These are phyloP conservation scores for Pygocentrus nattereri DNA, from an alignment of 2,797 vertebrate species.

Conservation along the genomic window DNA sequence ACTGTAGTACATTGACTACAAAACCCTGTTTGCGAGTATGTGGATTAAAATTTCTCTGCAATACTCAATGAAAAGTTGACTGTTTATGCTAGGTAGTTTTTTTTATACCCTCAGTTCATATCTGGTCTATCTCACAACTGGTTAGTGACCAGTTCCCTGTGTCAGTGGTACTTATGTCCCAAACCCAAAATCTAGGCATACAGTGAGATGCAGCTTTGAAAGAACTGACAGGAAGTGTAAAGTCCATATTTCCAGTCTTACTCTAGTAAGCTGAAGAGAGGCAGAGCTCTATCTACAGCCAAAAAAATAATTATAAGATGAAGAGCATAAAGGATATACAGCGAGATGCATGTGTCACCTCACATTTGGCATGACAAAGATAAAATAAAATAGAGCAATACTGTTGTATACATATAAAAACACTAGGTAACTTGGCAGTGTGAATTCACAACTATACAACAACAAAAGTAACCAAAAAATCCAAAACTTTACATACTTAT, in stretches of 20 bases:
- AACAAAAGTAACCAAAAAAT: conserved; percentile 66
- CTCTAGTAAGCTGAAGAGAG: too few species aligned
- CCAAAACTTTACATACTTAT: conserved; percentile 44
- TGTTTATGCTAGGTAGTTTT: neutral
- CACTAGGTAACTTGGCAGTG: conserved; percentile 74
- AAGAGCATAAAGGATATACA: conserved; percentile 58
- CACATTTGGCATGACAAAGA: conserved; percentile 82
- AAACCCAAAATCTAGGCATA: neutral
- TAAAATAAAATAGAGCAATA: conserved; percentile 78
- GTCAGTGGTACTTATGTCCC: neutral
- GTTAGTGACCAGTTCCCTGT: neutral
- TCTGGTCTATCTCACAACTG: too few species aligned
- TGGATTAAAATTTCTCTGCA: neutral
- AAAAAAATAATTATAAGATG: conserved; percentile 66
- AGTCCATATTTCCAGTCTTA: conserved; percentile 59
- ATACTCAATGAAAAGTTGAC: conserved; percentile 16
- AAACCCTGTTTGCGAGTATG: conserved; percentile 7
- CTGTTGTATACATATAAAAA: conserved; percentile 78
- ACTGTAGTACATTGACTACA: neutral
- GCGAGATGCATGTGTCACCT: conserved; percentile 72
- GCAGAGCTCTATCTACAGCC: conserved; percentile 69
- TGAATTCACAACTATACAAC: conserved; percentile 76
- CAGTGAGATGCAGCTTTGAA: conserved; percentile 20
- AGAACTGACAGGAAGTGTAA: conserved; percentile 28
- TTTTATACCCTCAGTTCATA: conserved; percentile 9